Evolutionary conservation across 1,140 invertebrate genomes (phyloP), one percentile per base, ranked within the genome.

Genomic region (Teleogryllus occipitalis): DNA sequence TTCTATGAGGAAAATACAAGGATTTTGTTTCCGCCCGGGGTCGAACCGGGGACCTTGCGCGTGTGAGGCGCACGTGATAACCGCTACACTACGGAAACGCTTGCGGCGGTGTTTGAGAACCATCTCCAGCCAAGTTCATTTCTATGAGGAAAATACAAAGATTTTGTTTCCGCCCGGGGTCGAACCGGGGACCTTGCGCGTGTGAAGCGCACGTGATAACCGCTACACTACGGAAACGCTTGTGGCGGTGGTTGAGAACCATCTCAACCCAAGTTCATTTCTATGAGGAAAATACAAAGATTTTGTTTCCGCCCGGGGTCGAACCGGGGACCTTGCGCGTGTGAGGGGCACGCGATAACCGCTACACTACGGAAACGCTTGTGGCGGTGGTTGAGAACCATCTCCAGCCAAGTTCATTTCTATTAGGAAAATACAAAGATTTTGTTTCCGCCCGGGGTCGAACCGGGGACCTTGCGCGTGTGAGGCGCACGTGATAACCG

Each of bases 191-290:
- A 87, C 88, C 88, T 89, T 88, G 87, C 87, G 88, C 88, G 88
- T 89, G 88, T 89, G 87, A 89, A 86, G 88, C 88, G 87, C 87
- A 89, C 88, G 88, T 89, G 88, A 89, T 89, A 89, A 89, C 88
- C 88, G 88, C 88, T 89, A 87, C 85, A 87, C 85, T 83, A 85
- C 85, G 83, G 83, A 85, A 85, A 86, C 85, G n/a, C n/a, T n/a
- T n/a, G n/a, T n/a, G n/a, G n/a, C n/a, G n/a, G n/a, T n/a, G n/a
- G n/a, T n/a, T n/a, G n/a, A n/a, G n/a, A n/a, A n/a, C n/a, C n/a
- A n/a, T n/a, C n/a, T n/a, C n/a, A n/a, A n/a, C n/a, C n/a, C n/a
- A n/a, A n/a, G n/a, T n/a, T n/a, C n/a, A n/a, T n/a, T n/a, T n/a
- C n/a, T n/a, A n/a, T n/a, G n/a, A n/a, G n/a, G n/a, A n/a, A n/a